Evolutionary conservation across 1,140 invertebrate species (phyloP).

Genomic region (Manduca sexta): DNA sequence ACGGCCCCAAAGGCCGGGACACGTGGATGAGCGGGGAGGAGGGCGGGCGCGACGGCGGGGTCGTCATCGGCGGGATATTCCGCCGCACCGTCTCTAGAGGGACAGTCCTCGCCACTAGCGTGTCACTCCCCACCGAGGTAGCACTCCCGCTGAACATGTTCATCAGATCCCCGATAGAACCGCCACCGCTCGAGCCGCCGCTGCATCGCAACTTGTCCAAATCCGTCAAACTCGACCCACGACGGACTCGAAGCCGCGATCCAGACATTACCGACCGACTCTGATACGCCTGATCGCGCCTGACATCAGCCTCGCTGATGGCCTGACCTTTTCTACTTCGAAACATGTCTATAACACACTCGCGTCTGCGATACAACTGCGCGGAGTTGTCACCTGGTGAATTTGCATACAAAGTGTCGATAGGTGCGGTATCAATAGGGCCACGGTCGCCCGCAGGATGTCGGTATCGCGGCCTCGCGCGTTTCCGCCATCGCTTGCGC

Average conservation of each 20-base stretch:
- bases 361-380: conserved; percentile 36
- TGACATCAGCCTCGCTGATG: conserved; percentile 59
- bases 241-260: conserved; percentile 73
- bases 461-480: conserved; percentile 52
- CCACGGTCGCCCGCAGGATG: conserved; percentile 68
- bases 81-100: conserved; percentile 79
- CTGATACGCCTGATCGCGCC: conserved; percentile 38
- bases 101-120: conserved; percentile 79
- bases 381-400: conserved; percentile 43
- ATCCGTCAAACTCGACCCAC: conserved; percentile 82
- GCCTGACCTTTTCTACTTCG: conserved; percentile 52
- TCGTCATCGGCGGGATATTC: conserved; percentile 61
- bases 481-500: conserved; percentile 54
- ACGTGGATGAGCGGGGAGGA: conserved; percentile 57
- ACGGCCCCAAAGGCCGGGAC: conserved; percentile 50
- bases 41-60: conserved; percentile 48
- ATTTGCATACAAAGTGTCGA: conserved; percentile 63
- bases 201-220: conserved; percentile 76
- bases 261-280: conserved; percentile 32
- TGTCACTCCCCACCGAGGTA: conserved; percentile 78
- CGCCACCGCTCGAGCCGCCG: conserved; percentile 73
- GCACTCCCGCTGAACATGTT: conserved; percentile 82
- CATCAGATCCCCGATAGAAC: conserved; percentile 86
- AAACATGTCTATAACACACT: conserved; percentile 40
- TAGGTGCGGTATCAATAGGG: conserved; percentile 60